Conservation (phyloP, 2,888 invertebrate genomes). For the Meta bourneti region DNA sequence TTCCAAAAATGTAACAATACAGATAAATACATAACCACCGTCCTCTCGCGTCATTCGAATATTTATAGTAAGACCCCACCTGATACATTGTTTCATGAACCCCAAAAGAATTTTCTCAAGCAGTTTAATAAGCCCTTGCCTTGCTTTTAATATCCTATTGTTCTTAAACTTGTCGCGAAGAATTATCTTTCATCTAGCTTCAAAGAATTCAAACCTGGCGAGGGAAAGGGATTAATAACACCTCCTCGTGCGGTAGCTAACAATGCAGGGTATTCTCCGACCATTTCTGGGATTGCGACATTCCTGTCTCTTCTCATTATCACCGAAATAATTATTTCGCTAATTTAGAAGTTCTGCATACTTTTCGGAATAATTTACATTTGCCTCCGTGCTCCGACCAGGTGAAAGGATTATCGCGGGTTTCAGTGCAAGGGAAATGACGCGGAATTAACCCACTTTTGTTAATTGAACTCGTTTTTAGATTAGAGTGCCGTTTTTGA, state of each 20-base stretch:
- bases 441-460: slow-evolving; percentile 13
- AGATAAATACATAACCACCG: neutral
- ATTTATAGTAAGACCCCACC: neutral
- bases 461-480: slow-evolving; percentile 55
- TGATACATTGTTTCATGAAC: neutral
- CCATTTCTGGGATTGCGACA: slow-evolving; percentile 21
- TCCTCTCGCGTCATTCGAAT: neutral
- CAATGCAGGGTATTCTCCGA: neutral
- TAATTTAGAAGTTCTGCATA: slow-evolving; percentile 62
- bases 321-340: slow-evolving; percentile 58
- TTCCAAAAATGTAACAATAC: neutral
- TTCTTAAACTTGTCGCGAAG: neutral
- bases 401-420: slow-evolving; percentile 41
- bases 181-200: slow-evolving; percentile 4
- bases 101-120: neutral
- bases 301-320: slow-evolving; percentile 58
- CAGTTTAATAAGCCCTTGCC: neutral
- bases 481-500: slow-evolving; percentile 3
- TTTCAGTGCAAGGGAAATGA: neutral
- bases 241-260: slow-evolving; percentile 3
- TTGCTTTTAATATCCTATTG: slow-evolving; percentile 11
- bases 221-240: slow-evolving; percentile 43
- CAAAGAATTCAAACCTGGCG: slow-evolving; percentile 13
- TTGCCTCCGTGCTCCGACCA: neutral
- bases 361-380: slow-evolving; percentile 46